These are phyloP conservation scores for Fistularia commersonii DNA, from an alignment of 2,797 vertebrate species.

Conservation along the genomic window DNA sequence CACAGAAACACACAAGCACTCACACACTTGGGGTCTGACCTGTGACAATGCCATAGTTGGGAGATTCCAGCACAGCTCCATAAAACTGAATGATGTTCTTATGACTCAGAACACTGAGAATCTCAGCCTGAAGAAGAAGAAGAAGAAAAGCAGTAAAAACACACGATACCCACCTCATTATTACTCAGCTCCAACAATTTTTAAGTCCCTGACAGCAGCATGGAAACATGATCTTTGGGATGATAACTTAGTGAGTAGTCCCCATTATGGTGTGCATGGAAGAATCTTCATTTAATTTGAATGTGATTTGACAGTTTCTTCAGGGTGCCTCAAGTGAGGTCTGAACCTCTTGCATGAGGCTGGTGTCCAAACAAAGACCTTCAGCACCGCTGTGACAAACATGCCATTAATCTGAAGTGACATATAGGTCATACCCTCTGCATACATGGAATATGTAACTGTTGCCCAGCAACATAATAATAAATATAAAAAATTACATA, in stretches of 20 bases:
- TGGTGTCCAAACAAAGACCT: constrained; percentile 29
- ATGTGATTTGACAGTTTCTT: not conserved
- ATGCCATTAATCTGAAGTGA: constrained; percentile 40
- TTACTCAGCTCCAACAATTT: not conserved
- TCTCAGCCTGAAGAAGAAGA: constrained; percentile 83
- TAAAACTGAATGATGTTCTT: constrained; percentile 99
- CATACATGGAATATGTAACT: constrained; percentile 33
- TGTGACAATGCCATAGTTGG: constrained; percentile 98
- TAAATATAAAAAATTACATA: not conserved
- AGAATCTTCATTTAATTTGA: too few relatives aligned
- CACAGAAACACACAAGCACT: constrained; percentile 16
- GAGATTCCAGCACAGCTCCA: constrained; percentile 93
- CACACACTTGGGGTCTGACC: constrained; percentile 74
- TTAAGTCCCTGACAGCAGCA: constrained; percentile 5
- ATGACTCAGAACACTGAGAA: constrained; percentile 97
- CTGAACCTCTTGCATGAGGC: constrained; percentile 10
- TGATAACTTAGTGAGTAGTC: not conserved
- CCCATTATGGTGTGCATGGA: too few relatives aligned
- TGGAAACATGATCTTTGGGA: constrained; percentile 4
- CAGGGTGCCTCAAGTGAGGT: constrained; percentile 1
- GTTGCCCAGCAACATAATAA: constrained; percentile 36
- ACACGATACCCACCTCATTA: not conserved
- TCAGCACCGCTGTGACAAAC: constrained; percentile 45
- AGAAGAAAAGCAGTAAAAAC: not conserved
- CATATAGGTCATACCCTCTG: constrained; percentile 23